Percentiles rank a stretch among this genome's conserved stretches.
Evolutionary conservation across 2,113 vertebrate genomes (phyloP).

Genomic region (Saimiri boliviensis): DNA sequence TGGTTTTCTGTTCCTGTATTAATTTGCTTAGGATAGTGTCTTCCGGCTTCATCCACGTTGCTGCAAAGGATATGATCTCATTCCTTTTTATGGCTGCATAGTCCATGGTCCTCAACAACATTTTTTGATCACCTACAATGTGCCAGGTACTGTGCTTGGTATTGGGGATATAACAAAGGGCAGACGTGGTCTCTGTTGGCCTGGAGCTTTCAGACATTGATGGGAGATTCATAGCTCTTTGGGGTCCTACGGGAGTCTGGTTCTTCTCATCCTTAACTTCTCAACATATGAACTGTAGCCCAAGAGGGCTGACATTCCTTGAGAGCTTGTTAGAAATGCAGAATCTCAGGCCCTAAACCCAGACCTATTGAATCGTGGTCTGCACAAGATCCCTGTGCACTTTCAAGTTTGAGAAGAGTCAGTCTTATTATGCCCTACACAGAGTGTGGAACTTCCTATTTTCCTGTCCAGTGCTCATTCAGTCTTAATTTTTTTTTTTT

Average conservation of each 20-base stretch:
- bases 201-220: not conserved
- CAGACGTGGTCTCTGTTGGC: not conserved
- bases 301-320: not conserved
- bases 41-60: too few relatives aligned
- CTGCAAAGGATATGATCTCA: too few relatives aligned
- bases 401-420: fast-evolving
- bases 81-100: too few relatives aligned
- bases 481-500: too few relatives aligned
- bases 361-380: not conserved
- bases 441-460: not conserved
- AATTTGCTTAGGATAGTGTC: too few relatives aligned
- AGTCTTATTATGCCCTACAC: fast-evolving
- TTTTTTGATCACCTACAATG: not conserved
- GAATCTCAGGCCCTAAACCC: not conserved
- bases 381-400: fast-evolving
- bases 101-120: not conserved
- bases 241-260: not conserved
- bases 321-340: not conserved
- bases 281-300: not conserved
- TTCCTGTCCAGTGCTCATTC: fast-evolving
- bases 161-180: not conserved
- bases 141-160: not conserved
- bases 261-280: not conserved
- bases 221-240: not conserved
- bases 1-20: too few relatives aligned